phyloP scores from a whole-genome alignment of 2,797 vertebrate genomes.

The Notoglanidium macrostoma region DNA sequence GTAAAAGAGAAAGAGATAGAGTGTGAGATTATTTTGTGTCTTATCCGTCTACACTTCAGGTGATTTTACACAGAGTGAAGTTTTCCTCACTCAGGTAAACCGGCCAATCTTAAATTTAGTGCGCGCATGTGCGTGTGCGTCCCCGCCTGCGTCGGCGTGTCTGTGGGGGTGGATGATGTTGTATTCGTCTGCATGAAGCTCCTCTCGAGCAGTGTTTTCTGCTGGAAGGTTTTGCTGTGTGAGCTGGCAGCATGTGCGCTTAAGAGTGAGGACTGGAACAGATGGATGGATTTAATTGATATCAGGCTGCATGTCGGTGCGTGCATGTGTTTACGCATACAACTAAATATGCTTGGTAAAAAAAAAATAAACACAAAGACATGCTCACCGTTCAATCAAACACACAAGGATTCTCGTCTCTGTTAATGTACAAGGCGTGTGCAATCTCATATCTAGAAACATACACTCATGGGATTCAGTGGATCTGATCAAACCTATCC shows the following conservation, averaged over 20 bases:
- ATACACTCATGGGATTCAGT: neutral
- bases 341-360: conserved; percentile 42
- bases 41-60: neutral
- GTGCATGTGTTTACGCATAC: conserved; percentile 43
- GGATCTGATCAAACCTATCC: neutral
- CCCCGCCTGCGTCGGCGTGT: conserved; percentile 23
- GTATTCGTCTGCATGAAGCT: neutral
- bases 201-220: conserved; percentile 53
- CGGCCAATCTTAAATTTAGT: neutral
- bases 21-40: neutral
- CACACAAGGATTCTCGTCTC: neutral
- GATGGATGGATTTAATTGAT: conserved; percentile 54
- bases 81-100: neutral
- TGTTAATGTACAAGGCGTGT: neutral
- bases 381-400: neutral
- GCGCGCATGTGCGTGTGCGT: neutral
- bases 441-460: neutral
- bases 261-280: conserved; percentile 38
- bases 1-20: neutral
- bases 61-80: neutral
- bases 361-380: conserved; percentile 34
- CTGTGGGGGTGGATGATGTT: conserved; percentile 55
- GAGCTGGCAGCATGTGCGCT: conserved; percentile 10
- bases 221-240: conserved; percentile 27
- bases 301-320: conserved; percentile 17